Evolutionary conservation across 2,113 vertebrate species (phyloP).

Genomic region (Benitochromis conjunctus): DNA sequence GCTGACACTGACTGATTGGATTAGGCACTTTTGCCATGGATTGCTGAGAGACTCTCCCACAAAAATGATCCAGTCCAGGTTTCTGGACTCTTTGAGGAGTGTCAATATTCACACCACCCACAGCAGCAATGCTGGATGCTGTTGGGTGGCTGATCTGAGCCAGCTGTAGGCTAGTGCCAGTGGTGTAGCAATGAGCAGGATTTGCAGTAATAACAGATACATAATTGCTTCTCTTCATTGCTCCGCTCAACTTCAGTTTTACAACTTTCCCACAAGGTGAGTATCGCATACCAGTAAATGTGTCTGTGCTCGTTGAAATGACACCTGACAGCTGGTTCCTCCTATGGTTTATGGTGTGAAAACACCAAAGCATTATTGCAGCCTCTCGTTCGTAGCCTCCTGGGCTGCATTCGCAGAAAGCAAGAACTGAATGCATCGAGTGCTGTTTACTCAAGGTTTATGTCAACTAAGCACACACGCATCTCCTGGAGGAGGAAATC

Average conservation of each 20-base stretch:
- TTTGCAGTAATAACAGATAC: background rate
- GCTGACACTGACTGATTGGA: constrained; percentile 27
- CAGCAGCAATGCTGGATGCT: background rate
- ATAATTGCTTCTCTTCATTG: background rate
- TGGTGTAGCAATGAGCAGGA: background rate
- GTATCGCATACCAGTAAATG: background rate
- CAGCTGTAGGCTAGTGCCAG: constrained; percentile 3
- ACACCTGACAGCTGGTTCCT: background rate
- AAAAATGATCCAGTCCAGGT: background rate
- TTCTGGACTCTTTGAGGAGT: constrained; percentile 2
- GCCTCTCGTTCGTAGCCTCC: background rate
- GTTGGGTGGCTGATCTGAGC: constrained; percentile 12
- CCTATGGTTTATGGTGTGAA: background rate
- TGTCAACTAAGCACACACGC: background rate
- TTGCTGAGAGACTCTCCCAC: background rate
- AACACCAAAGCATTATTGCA: background rate
- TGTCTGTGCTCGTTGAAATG: background rate
- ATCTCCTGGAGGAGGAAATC: background rate
- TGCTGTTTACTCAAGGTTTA: background rate
- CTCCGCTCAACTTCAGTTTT: background rate
- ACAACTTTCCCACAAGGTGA: background rate
- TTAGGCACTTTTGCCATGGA: background rate
- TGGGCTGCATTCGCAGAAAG: background rate
- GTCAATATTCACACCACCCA: constrained; percentile 21
- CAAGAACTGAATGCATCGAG: background rate